Base-by-base conservation (phyloP, 2,797 vertebrate species). In the Podarcis lilfordi region DNA sequence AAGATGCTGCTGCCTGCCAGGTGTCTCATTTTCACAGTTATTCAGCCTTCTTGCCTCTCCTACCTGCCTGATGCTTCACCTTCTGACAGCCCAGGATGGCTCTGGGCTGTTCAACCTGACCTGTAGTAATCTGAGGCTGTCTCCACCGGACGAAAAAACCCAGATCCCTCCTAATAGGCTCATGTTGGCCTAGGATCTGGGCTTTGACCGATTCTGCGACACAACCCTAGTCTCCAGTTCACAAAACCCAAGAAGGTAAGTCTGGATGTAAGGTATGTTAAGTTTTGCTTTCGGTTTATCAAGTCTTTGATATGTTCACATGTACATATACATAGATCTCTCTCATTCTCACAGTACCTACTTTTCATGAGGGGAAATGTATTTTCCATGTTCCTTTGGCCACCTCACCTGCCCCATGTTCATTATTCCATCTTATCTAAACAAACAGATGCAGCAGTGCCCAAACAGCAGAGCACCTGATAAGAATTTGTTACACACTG, bases 371-470 rank as follows among this genome's bases (percentile, higher is more conserved):
- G 21, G 4, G 11, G 21, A 64, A 40, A 40, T 55, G 77, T 59
- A 19, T 80, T 84, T 45, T 35, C 45, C 66, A 45, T 84, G 66
- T 5, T 89, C 5, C n/a, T 80, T 43, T 68, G 50, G 45, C 40
- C 21, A 86, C 55, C 37, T 50, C 66, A 87, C 43, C 45, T 87
- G 79, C 40, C 69, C 66, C 87, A 32, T 85, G 25, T 82, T 86
- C 45, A 89, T 82, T 86, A 77, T 78, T 71, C 61, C 37, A 89
- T 29, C n/a, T 89, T 72, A 86, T 88, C 87, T 79, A 84, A 59
- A 32, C 17, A 55, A 83, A 83, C 81, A 84, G 74, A 59, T 61
- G 66, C 64, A 88, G 72, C 19, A 15, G 45, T 69, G 15, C 27
- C 45, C 68, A 32, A 35, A 88, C 79, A 84, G 69, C 45, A 40